Base-by-base conservation (phyloP, 2,888 invertebrate genomes). In the Pocota personata region DNA sequence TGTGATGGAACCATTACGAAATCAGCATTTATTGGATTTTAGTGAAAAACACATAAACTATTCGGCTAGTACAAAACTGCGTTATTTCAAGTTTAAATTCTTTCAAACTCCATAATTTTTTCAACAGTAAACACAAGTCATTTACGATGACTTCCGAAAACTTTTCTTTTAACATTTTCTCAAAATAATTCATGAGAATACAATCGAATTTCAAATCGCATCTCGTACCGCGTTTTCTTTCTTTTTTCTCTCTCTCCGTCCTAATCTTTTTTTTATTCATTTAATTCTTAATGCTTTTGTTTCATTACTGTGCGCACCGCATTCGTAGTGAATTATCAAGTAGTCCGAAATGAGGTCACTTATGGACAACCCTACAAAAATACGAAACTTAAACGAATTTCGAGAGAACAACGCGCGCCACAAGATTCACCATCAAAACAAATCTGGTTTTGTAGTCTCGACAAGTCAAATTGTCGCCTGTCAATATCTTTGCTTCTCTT, bases 391-490 rank as follows among this genome's bases (percentile, higher is more conserved):
- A 8, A 43, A 43, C 43, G 16, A 16, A 43, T 19, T 43, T 43
- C 16, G 43, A 43, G 16, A 43, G 43, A 43, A 43, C 16, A n/a
- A n/a, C 37, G 37, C 5, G 40, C 40, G 16, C 16, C 43, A 43
- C 43, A 43, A 43, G 43, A 1, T 43, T 43, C 43, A 43, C 43
- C 16, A 43, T 43, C 43, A 16, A 48, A 19, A 48, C 48, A 48
- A 48, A 48, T 48, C 21, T 48, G 21, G 48, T 48, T 48, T 48
- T 21, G 48, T 48, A 48, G 48, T 67, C 78, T 62, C 72, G 64
- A 57, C 62, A 64, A 55, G 71, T 78, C 64, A 58, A 50, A 66
- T 80, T 80, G 73, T 80, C 80, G 80, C 73, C 58, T 67, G 73
- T 80, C 80, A 73, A 60, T 73, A 73, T 58, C 58, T 73, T 40